Evolutionary conservation across 2,797 vertebrate genomes (phyloP).

Genomic region (Ptychadena robeensis): DNA sequence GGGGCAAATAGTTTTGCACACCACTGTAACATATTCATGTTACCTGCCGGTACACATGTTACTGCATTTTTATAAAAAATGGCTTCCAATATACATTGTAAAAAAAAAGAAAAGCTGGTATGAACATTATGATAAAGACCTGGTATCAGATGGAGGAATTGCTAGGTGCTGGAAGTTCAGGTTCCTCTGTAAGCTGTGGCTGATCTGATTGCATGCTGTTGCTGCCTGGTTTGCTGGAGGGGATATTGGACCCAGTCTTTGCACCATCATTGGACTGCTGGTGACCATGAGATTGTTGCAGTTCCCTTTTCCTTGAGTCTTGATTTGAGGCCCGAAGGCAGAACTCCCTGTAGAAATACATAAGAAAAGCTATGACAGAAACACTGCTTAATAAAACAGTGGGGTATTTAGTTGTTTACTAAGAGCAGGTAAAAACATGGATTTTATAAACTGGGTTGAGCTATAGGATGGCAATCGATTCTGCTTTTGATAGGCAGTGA

Average conservation of each 20-base stretch:
- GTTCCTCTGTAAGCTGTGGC: slow-evolving; percentile 74
- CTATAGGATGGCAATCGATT: background rate
- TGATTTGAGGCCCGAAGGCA: slow-evolving; percentile 73
- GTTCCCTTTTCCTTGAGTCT: slow-evolving; percentile 79
- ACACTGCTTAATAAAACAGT: background rate
- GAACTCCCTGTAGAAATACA: slow-evolving; percentile 75
- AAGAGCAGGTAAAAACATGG: background rate
- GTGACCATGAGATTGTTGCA: slow-evolving; percentile 79
- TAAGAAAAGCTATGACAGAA: slow-evolving; percentile 3
- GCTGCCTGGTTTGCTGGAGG: slow-evolving; percentile 73
- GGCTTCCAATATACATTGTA: background rate
- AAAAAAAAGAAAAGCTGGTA: slow-evolving; percentile 26
- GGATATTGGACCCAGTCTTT: slow-evolving; percentile 75
- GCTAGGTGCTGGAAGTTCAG: slow-evolving; percentile 76
- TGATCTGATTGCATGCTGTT: slow-evolving; percentile 71
- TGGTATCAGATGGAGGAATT: slow-evolving; percentile 83
- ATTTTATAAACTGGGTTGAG: background rate
- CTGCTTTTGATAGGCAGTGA: background rate
- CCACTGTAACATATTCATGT: too few species aligned
- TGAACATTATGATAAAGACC: slow-evolving; percentile 75
- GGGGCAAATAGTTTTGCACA: too few species aligned
- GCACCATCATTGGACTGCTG: slow-evolving; percentile 80
- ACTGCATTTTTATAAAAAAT: background rate
- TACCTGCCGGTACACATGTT: too few species aligned
- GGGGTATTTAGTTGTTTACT: background rate